A percentile compares a stretch with the other conserved stretches of the same genome.
Evolutionary conservation across 2,113 vertebrate species (phyloP).

Genomic region (Megaptera novaeangliae): DNA sequence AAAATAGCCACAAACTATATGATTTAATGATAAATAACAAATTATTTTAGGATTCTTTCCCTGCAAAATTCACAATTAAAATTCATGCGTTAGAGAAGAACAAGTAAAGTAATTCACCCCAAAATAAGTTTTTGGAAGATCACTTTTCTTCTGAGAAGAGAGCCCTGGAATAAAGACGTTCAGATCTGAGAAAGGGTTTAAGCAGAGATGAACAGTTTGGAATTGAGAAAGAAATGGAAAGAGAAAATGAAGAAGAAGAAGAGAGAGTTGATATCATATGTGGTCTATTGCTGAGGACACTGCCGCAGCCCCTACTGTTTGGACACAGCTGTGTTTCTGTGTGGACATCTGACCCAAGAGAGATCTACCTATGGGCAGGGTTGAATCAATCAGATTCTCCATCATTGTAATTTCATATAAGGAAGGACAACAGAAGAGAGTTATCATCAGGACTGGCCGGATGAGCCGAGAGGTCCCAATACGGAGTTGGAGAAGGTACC

Average conservation of each 20-base stretch:
- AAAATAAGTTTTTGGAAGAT: not conserved
- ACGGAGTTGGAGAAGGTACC: fast-evolving
- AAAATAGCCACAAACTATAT: not conserved
- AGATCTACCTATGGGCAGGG: not conserved
- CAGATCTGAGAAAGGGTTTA: not conserved
- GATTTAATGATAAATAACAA: not conserved
- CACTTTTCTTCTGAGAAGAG: not conserved
- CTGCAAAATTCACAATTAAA: not conserved
- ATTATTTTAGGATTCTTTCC: not conserved
- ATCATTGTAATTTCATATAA: not conserved
- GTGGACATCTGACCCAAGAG: not conserved
- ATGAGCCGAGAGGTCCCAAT: not conserved
- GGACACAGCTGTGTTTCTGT: not conserved
- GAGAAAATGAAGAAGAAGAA: not conserved
- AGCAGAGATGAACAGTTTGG: not conserved
- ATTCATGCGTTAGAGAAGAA: not conserved
- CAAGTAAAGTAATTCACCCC: not conserved
- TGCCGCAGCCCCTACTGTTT: not conserved
- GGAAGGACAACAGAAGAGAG: not conserved
- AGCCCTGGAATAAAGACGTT: not conserved
- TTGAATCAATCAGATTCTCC: not conserved
- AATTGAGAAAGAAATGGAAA: not conserved
- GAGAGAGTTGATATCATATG: fast-evolving
- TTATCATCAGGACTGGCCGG: fast-evolving
- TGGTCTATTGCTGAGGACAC: not conserved